phyloP scores from a whole-genome alignment of 2,888 invertebrate species.

The Pantelozetes paolii region DNA sequence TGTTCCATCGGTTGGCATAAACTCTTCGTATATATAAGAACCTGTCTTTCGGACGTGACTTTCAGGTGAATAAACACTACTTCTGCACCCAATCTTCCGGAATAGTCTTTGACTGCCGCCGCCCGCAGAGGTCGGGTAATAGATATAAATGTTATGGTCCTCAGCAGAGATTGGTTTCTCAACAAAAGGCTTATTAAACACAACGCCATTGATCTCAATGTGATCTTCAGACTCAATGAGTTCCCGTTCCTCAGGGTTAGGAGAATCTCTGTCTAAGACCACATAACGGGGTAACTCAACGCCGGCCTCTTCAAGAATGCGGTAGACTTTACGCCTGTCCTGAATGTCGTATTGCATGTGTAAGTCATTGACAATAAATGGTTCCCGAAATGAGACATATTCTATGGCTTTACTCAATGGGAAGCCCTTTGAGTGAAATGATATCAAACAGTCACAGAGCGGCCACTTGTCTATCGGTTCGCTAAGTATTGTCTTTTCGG shows the following conservation, averaged over 20 bases:
- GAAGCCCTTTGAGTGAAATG: constrained; percentile 97
- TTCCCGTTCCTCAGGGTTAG: constrained; percentile 85
- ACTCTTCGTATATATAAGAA: constrained; percentile 99
- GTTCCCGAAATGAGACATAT: constrained; percentile 86
- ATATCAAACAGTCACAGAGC: constrained; percentile 91
- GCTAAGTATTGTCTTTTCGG: constrained; percentile 91
- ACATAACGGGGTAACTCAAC: constrained; percentile 98
- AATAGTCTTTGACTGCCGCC: constrained; percentile 97
- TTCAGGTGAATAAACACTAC: constrained; percentile 96
- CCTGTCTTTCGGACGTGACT: constrained; percentile 93
- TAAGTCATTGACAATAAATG: constrained; percentile 96
- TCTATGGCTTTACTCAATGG: constrained; percentile 96
- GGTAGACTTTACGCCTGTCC: constrained; percentile 83
- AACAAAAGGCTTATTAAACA: constrained; percentile 97
- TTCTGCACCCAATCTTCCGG: constrained; percentile 96
- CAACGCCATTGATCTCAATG: constrained; percentile 90
- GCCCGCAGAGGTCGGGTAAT: constrained; percentile 95
- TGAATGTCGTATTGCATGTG: constrained; percentile 97
- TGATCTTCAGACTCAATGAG: constrained; percentile 93
- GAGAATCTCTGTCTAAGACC: constrained; percentile 83
- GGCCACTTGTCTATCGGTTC: constrained; percentile 98
- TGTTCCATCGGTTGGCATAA: constrained; percentile 98
- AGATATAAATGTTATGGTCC: constrained; percentile 99
- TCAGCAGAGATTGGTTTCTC: constrained; percentile 99
- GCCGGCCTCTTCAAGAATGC: constrained; percentile 85